Evolutionary conservation across 2,888 invertebrate species (phyloP), one percentile per base, ranked within the genome.

Genomic region (Yponomeuta evonymella): DNA sequence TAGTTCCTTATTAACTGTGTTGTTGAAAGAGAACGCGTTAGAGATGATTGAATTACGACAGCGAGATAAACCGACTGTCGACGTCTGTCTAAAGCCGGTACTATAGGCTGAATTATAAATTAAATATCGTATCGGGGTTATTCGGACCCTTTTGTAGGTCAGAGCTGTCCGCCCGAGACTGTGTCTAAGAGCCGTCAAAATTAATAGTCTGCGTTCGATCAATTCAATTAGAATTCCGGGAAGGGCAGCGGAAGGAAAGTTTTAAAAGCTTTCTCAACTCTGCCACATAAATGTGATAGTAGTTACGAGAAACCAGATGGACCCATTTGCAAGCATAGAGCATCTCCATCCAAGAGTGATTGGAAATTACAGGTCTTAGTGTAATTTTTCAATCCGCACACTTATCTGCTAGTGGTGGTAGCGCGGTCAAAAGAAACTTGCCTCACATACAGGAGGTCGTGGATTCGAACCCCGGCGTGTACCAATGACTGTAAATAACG

Each of bases 201-300:
- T 58, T 58, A 58, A 58, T 58, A 58, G 51, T 58, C 51, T 58
- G 15, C 15, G 51, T 12, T 58, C 51, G 51, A 58, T 58, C 51
- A 58, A 58, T 58, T 58, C 15, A 58, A 58, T 58, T 58, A 58
- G 12, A 58, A 58, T 58, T 12, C 51, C 51, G 51, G 51, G 51
- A 58, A 58, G 51, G 51, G 51, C 51, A 58, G 51, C 51, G 51
- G 51, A 58, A 58, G 51, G 51, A 58, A 58, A 58, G 51, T 58
- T 58, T 15, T 58, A 58, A 58, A 58, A 58, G 51, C 51, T 58
- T 58, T 15, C 51, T 3, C 51, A 58, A 58, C 51, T 58, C 15
- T 58, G 2, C 15, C 12, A 15, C 15, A 58, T 58, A 15, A 58
- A 58, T 58, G 51, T 58, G 51, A 58, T 58, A 58, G 51, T 58